Base-by-base conservation (phyloP, 2,888 invertebrate species). In the Aporophyla nigra region DNA sequence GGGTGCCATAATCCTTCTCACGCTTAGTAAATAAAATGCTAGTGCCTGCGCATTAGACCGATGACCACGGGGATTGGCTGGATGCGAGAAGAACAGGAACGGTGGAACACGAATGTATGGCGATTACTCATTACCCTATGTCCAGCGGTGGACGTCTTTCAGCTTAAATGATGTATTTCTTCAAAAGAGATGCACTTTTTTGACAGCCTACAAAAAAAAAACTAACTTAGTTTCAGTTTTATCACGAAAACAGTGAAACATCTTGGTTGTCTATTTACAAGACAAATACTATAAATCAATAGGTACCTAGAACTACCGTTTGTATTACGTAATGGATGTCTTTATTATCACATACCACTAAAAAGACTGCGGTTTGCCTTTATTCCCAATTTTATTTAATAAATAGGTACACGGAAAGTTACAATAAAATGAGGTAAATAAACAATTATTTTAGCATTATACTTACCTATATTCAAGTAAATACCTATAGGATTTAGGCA, bases 21-120 rank as follows among this genome's bases (percentile, higher is more conserved):
- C 1, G 51, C 5, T 77, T 68, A 69, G 68, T 59, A 68, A 67
- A 46, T 59, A 33, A 58, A 51, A 58, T 43, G 10, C 9, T n/a
- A 12, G 12, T 21, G 33, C 33, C 33, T 33, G 19, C 14, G 3
- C n/a, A 5, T 66, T 51, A 10, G 3, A 51, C 51, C 51, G 16
- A 66, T 66, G 51, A 27, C 14, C 16, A 33, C 27, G 14, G 49
- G 27, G 27, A 27, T 2, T 14, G 27, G 9, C 9, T 66, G 27
- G 49, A 33, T 33, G 21, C 21, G 27, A 66, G 21, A 21, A 66
- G 27, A 62, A 51, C 27, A 27, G 27, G 27, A 4, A 24, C 6
- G 24, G 6, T 59, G 5, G 27, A 59, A n/a, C n/a, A n/a, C n/a
- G n/a, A n/a, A n/a, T n/a, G n/a, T 59, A 27, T 59, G 27, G 24